phyloP scores from a whole-genome alignment of 2,888 invertebrate genomes.

The Lepidocyrtinus sp. region DNA sequence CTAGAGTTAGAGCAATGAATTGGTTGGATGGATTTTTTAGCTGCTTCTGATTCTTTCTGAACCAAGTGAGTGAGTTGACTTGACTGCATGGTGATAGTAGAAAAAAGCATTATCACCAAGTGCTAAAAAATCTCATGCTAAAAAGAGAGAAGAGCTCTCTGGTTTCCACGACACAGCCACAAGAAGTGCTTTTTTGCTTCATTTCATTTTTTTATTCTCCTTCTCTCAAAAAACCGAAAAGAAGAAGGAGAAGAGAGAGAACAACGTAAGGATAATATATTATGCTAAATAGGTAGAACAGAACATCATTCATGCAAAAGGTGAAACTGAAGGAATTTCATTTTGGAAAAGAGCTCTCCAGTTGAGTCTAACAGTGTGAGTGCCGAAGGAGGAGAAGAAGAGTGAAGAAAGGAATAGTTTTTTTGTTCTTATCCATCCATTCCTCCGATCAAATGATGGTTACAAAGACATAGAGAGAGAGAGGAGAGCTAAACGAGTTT shows the following conservation, averaged over 20 bases:
- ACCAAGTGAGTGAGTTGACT: not conserved
- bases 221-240: not conserved
- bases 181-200: constrained; percentile 9
- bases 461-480: not conserved
- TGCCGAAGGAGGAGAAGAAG: too few relatives aligned
- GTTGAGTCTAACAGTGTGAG: too few relatives aligned
- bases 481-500: not conserved
- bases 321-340: not conserved
- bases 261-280: not conserved
- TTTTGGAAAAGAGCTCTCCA: too few relatives aligned
- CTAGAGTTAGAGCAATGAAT: not conserved
- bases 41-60: not conserved
- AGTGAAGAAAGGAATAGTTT: not conserved
- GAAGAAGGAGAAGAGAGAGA: not conserved
- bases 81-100: constrained; percentile 5
- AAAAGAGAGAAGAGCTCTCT: constrained; percentile 4
- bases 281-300: not conserved
- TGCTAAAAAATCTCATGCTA: constrained; percentile 9
- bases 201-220: not conserved
- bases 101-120: constrained; percentile 7
- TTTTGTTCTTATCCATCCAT: not conserved
- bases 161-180: not conserved
- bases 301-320: not conserved
- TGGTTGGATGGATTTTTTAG: constrained; percentile 1
- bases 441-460: not conserved